Base-by-base conservation (phyloP, 2,888 invertebrate genomes). In the Bedellia somnulentella region DNA sequence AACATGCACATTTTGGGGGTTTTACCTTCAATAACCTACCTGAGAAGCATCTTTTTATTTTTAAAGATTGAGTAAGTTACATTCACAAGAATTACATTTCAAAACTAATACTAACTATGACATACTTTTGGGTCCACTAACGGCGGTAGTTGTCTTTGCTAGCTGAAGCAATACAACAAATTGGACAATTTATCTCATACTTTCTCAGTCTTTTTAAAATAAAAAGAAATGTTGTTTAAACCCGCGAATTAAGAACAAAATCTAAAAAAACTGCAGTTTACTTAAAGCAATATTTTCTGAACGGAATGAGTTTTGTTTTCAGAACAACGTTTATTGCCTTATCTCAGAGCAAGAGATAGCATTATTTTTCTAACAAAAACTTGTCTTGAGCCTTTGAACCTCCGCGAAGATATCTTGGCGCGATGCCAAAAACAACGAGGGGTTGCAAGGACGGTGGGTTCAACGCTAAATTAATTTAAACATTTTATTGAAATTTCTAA, bases 321-420 rank as follows among this genome's bases (percentile, higher is more conserved):
- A 53, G 64, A 61, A 27, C 61, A 62, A 58, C 61, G 57, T 66
- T 68, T 64, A 68, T 67, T 59, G 60, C 56, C 55, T 62, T 66
- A 60, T 67, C 67, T 64, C 53, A 49, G 57, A 51, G 49, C 58
- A 61, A 64, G 59, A 62, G 60, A 66, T 67, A 61, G 62, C 57
- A 58, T 64, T 58, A 49, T 54, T 50, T 48, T 46, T 48, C 41
- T 47, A 45, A 56, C 45, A 58, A 68, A 67, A 66, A 66, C 60
- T 52, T 56, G 53, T 28, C 30, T 49, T 45, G 53, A 57, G 71
- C 58, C 68, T 71, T 64, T 68, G 66, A 73, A 67, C 68, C 58
- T 68, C 70, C 70, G 71, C 70, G n/a, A 59, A 56, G 57, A 53
- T 53, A 55, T 55, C 51, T 70, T 73, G 73, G 71, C 61, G 39